Base-by-base conservation (phyloP, 2,113 vertebrate genomes). In the Piprites chloris region DNA sequence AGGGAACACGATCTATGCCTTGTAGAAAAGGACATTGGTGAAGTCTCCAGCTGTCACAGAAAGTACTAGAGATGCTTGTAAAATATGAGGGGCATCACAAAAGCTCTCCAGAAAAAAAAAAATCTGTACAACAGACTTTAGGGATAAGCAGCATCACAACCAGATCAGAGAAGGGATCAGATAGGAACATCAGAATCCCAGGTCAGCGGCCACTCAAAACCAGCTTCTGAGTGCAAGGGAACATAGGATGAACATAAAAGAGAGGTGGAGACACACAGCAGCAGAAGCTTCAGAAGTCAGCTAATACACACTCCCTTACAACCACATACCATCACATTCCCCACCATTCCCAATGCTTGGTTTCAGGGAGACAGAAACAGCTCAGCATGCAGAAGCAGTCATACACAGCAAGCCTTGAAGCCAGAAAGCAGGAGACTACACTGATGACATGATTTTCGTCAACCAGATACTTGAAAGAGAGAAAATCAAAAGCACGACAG, bases 191-290 rank as follows among this genome's bases (percentile, higher is more conserved):
- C 22, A 52, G 32, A 28, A 74, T 77, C 22, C 22, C 79, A 58
- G 22, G 41, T 49, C 32, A 6, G 21, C 7, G 33, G 33, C 17
- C 9, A 35, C 3, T 5, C 18, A 55, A 46, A 21, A 78, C 6
- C 28, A 92, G 12, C 30, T 74, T 42, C 63, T 62, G 3, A 1
- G 24, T 37, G 9, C 37, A 33, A 77, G 37, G 11, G 24, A 74
- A 47, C 1, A 3, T 1, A 76, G 12, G 14, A 66, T 30, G 14
- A 75, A 41, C 0, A 2, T n/a, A 52, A 52, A 22, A 1, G 3
- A 67, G 33, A 52, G 18, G 47, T 6, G 6, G 33, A 74, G 47
- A 73, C 37, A n/a, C 5, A 0, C 20, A 42, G 24, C 6, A 71
- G 35, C 19, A 76, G 32, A 75, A 76, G 4, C 12, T 41, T 77